Evolutionary conservation across 1,140 invertebrate genomes (phyloP).

Genomic region (Lysiphlebus fabarum): DNA sequence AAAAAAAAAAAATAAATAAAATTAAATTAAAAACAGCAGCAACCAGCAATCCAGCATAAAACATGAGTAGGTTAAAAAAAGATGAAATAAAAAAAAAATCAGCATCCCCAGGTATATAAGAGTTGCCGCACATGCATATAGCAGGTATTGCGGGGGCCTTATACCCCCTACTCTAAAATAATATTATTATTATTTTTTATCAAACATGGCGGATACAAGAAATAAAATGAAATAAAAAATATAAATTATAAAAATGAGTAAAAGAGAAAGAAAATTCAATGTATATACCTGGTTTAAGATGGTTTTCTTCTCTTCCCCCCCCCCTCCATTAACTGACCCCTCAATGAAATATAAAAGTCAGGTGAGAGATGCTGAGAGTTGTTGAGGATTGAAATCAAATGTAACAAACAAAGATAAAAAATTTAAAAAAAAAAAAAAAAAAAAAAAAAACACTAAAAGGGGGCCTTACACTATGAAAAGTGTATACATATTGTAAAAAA

Average conservation of each 20-base stretch:
- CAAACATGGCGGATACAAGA: slow-evolving; percentile 9
- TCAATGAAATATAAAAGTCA: neutral
- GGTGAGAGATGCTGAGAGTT: slow-evolving; percentile 1
- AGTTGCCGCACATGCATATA: neutral
- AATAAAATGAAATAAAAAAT: neutral
- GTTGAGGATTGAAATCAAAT: too few species aligned
- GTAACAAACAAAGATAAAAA: too few species aligned
- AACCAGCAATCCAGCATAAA: too few species aligned
- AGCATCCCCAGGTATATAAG: neutral
- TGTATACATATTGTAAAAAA: too few species aligned
- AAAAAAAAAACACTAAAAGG: slow-evolving; percentile 5
- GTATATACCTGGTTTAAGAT: too few species aligned
- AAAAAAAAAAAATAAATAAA: too few species aligned
- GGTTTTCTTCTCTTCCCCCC: neutral
- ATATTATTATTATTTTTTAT: too few species aligned
- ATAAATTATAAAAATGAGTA: neutral
- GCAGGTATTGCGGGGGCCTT: neutral
- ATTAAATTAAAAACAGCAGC: too few species aligned
- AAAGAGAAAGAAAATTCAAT: neutral
- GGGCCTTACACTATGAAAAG: slow-evolving; percentile 35
- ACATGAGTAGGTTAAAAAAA: too few species aligned
- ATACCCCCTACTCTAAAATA: neutral
- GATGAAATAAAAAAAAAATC: too few species aligned
- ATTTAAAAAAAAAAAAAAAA: too few species aligned
- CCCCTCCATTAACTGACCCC: neutral